Evolutionary conservation across 1,140 invertebrate genomes (phyloP), one percentile per base, ranked within the genome.

Genomic region (Leguminivora glycinivorella): DNA sequence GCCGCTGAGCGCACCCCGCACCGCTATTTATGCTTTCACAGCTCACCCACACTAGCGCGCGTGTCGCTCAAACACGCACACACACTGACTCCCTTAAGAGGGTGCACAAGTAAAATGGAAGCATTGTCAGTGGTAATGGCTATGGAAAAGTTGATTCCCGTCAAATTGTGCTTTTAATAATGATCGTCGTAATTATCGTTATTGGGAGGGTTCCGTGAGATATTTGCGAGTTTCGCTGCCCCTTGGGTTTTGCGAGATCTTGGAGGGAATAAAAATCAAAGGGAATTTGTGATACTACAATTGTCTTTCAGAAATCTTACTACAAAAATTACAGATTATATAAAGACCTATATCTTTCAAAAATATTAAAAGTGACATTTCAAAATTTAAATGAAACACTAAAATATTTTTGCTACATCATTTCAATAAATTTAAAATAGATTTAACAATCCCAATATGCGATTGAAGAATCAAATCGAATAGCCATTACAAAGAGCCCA

Each of bases 51-150:
- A 52, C 69, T 29, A 25, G 4, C 38, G 22, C 10, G 6, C 38
- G n/a, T 56, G 2, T 25, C 67, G 69, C 29, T 72, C 4, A 9
- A 12, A 38, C 19, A 82, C 80, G 24, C 77, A 76, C 80, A 80
- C 81, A 67, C 52, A 40, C 73, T 43, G n/a, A 60, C 77, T 60
- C 68, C 47, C 70, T 81, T 82, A 86, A 86, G 83, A 85, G 83
- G 78, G 80, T 78, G 83, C 82, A 81, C 77, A 79, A 70, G 82
- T 80, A 80, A 86, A 89, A 89, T 87, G 72, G 79, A 69, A 72
- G 83, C 79, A 88, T 90, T 90, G 88, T 90, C 82, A 83, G 76
- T 77, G 73, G 79, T 87, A 87, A 90, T 90, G 81, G 83, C 78
- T 79, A 85, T 81, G 84, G 83, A 87, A 84, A 88, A 88, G 82